These are phyloP conservation scores for Ailurus styani DNA, from an alignment of 2,113 vertebrate genomes.

Conservation along the genomic window DNA sequence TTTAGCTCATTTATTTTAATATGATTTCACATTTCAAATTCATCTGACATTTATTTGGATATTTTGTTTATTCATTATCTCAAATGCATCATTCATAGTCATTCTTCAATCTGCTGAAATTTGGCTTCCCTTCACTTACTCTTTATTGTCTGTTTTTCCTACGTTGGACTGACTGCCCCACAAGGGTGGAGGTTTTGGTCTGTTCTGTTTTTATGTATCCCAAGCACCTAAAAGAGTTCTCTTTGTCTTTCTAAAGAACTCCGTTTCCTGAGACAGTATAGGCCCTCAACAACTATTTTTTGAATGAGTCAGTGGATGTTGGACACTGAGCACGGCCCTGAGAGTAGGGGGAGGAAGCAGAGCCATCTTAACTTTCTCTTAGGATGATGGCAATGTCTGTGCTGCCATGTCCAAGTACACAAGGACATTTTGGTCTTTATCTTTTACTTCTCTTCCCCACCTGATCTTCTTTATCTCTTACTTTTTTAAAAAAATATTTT, in stretches of 20 bases:
- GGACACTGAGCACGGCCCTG: background rate
- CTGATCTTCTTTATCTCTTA: background rate
- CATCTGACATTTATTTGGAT: background rate
- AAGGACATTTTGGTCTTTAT: background rate
- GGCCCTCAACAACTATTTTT: background rate
- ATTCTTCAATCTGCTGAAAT: background rate
- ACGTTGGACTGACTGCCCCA: background rate
- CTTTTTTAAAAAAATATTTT: background rate
- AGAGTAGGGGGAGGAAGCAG: background rate
- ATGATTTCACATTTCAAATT: background rate
- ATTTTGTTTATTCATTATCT: background rate
- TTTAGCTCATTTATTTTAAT: background rate
- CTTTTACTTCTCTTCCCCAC: background rate
- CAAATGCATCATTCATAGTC: background rate
- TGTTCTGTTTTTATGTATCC: background rate
- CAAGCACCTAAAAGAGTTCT: background rate
- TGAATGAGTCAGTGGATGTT: background rate
- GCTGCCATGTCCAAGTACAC: rapidly evolving
- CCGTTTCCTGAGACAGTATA: background rate
- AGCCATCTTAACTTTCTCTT: background rate
- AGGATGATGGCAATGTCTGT: background rate
- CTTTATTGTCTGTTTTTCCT: background rate
- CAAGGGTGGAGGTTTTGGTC: background rate
- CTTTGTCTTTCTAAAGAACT: background rate
- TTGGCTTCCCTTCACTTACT: background rate